phyloP scores from a whole-genome alignment of 30 jellyfish, hydroid and myxozoan genomes.

The Clytia hemisphaerica region DNA sequence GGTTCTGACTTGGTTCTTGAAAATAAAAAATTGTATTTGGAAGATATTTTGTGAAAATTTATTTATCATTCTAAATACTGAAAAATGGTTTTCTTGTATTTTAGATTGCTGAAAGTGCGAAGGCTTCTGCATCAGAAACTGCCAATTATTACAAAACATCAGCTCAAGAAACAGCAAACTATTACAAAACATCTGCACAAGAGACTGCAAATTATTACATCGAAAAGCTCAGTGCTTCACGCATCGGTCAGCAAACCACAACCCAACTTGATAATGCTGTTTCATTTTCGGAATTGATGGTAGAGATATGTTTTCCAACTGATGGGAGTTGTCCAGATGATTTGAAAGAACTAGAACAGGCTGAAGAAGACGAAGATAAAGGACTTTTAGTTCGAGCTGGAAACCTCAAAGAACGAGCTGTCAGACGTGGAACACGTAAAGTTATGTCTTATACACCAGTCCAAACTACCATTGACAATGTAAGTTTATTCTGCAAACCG shows the following conservation, averaged over 20 bases:
- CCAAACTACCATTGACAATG: conserved; percentile 68
- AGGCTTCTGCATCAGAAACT: conserved; percentile 39
- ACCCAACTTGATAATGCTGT: conserved; percentile 93
- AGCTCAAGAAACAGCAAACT: conserved; percentile 39
- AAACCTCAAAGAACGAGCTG: conserved; percentile 51
- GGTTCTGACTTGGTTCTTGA: too few species aligned
- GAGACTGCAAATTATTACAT: conserved; percentile 17
- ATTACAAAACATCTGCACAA: conserved; percentile 15
- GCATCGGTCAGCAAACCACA: conserved; percentile 38
- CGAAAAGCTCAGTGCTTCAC: conserved; percentile 13
- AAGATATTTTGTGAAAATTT: too few species aligned
- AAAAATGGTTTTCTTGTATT: too few species aligned
- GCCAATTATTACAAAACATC: conserved; percentile 43
- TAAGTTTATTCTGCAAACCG: conserved; percentile 15
- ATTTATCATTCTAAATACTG: too few species aligned
- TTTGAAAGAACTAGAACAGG: conserved; percentile 79
- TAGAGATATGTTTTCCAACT: conserved; percentile 92
- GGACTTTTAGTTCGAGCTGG: conserved; percentile 56
- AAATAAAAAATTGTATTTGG: too few species aligned
- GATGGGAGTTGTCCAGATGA: conserved; percentile 79
- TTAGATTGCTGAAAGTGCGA: conserved; percentile 89
- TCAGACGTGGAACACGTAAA: conserved; percentile 71
- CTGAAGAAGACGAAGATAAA: conserved; percentile 72
- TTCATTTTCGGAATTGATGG: conserved; percentile 90
- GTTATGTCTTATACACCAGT: conserved; percentile 70